These are phyloP conservation scores for Gallinago jamesoni DNA, from an alignment of 2,113 vertebrate species.

Conservation along the genomic window DNA sequence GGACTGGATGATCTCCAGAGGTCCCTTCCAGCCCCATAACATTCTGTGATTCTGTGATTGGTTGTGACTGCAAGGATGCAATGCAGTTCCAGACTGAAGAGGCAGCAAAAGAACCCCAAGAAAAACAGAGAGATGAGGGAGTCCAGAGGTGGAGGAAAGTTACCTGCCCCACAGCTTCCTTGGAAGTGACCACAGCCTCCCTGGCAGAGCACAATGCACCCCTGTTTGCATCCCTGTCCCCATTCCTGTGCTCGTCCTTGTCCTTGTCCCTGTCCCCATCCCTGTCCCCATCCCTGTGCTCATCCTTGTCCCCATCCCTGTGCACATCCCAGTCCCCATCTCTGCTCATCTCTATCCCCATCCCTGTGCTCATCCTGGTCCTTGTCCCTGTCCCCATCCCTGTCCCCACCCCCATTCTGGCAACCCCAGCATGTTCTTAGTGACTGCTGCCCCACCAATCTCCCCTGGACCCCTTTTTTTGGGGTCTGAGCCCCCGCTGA, in stretches of 20 bases:
- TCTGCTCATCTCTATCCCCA: too few relatives aligned
- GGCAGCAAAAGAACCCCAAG: neutral
- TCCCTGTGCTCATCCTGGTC: too few relatives aligned
- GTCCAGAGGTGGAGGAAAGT: neutral
- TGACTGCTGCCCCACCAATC: fast-evolving
- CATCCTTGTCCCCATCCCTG: neutral
- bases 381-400: too few relatives aligned
- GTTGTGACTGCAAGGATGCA: neutral
- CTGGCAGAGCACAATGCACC: neutral
- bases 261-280: too few relatives aligned
- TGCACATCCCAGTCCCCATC: neutral
- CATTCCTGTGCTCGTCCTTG: neutral
- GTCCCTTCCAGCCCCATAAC: neutral
- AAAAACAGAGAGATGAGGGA: neutral
- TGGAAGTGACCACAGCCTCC: neutral
- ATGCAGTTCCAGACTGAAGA: neutral
- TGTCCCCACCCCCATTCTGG: neutral
- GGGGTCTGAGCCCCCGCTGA: neutral
- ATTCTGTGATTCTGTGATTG: neutral
- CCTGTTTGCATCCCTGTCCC: neutral
- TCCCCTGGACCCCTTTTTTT: neutral
- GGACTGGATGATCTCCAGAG: neutral
- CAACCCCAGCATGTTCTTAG: fast-evolving
- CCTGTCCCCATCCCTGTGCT: too few relatives aligned
- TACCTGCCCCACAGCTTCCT: neutral